Evolutionary conservation across 2,797 vertebrate species (phyloP).

Genomic region (Muscicapa comitata): DNA sequence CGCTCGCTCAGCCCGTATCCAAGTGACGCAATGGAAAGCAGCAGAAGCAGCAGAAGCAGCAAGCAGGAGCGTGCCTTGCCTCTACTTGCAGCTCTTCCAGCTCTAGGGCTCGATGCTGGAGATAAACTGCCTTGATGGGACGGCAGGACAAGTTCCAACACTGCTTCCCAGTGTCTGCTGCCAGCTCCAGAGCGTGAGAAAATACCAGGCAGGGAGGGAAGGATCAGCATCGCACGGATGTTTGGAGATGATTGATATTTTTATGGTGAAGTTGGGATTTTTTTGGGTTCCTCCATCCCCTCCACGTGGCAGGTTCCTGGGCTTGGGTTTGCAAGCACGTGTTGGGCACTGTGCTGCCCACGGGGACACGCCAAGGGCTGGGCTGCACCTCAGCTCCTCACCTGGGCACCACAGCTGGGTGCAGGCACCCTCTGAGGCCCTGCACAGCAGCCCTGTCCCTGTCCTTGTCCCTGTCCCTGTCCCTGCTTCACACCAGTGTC

Average conservation of each 20-base stretch:
- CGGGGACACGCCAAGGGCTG: not conserved
- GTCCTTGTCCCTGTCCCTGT: too few relatives aligned
- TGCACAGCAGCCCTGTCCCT: not conserved
- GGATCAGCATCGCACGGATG: slow-evolving; percentile 50
- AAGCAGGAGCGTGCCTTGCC: slow-evolving; percentile 61
- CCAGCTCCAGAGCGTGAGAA: slow-evolving; percentile 79
- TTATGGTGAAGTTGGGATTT: slow-evolving; percentile 51
- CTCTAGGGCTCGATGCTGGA: slow-evolving; percentile 53
- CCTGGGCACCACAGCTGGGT: not conserved
- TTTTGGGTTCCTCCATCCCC: slow-evolving; percentile 44
- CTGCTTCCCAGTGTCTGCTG: slow-evolving; percentile 29
- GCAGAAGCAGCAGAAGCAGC: slow-evolving; percentile 36
- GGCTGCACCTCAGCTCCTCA: not conserved
- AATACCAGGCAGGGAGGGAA: slow-evolving; percentile 56
- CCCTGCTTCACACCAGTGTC: not conserved
- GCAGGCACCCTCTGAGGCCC: not conserved
- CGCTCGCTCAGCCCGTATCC: not conserved
- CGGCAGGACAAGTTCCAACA: slow-evolving; percentile 71
- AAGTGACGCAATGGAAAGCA: slow-evolving; percentile 39
- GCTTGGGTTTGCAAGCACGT: not conserved
- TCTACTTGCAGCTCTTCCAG: slow-evolving; percentile 61
- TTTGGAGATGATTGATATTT: slow-evolving; percentile 61
- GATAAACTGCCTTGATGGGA: slow-evolving; percentile 62
- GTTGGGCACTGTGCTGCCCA: not conserved
- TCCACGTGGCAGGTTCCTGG: not conserved